phyloP scores from a whole-genome alignment of 2,113 vertebrate genomes.

The Rhea pennata region DNA sequence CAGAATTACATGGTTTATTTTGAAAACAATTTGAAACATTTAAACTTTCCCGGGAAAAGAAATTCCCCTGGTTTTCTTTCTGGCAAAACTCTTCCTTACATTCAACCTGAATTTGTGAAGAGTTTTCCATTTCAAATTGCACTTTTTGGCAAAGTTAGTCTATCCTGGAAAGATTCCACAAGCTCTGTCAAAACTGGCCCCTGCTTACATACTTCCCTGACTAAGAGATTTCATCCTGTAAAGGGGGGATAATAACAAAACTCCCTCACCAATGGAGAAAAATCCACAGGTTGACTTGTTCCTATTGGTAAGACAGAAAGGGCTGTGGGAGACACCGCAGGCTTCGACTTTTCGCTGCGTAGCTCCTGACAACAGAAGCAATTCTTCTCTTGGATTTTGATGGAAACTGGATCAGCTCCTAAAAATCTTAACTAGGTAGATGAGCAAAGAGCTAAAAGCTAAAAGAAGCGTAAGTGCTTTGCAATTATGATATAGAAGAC shows the following conservation, averaged over 20 bases:
- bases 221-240: conserved; percentile 52
- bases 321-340: neutral
- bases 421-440: conserved; percentile 8
- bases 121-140: conserved; percentile 60
- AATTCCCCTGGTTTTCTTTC: conserved; percentile 30
- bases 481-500: neutral
- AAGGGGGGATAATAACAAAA: conserved; percentile 55
- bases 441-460: conserved; percentile 14
- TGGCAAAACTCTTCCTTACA: conserved; percentile 29
- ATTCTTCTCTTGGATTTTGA: conserved; percentile 1
- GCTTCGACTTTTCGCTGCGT: neutral
- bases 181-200: conserved; percentile 67
- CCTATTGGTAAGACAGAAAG: neutral
- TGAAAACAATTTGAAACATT: conserved; percentile 19
- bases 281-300: conserved; percentile 6
- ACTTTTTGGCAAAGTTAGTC: conserved; percentile 48
- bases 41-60: neutral
- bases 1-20: neutral
- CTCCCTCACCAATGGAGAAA: conserved; percentile 7
- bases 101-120: conserved; percentile 46
- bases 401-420: conserved; percentile 17
- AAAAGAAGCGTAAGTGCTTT: neutral
- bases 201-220: conserved; percentile 46
- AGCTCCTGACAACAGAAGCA: neutral
- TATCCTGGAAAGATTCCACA: conserved; percentile 48